Evolutionary conservation across 2,888 invertebrate genomes (phyloP).

Genomic region (Drosophila dives): DNA sequence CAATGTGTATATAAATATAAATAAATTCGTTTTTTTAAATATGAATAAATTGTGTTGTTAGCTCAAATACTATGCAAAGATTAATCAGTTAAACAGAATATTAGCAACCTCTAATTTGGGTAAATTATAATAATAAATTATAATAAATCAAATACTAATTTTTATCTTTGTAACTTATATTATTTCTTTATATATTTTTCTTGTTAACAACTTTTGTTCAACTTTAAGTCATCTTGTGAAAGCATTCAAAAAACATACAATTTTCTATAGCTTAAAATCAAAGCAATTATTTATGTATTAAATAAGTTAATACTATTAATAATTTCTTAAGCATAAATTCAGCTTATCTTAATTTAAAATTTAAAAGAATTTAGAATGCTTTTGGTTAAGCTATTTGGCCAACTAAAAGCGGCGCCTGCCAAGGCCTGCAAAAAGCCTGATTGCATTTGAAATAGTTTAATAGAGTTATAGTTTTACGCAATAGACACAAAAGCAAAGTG

Average conservation of each 20-base stretch:
- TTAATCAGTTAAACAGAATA: not conserved
- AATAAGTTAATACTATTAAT: not conserved
- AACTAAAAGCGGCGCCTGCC: not conserved
- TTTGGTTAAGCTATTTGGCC: not conserved
- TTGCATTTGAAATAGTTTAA: constrained; percentile 28
- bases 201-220: not conserved
- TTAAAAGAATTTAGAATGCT: not conserved
- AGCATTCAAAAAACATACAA: not conserved
- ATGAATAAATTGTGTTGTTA: too few species aligned
- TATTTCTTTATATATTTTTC: not conserved
- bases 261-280: not conserved
- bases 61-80: not conserved
- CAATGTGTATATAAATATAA: not conserved
- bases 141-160: not conserved
- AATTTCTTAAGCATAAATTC: not conserved
- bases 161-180: not conserved
- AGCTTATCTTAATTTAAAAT: not conserved
- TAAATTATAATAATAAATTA: not conserved
- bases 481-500: constrained; percentile 10
- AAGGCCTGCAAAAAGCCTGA: constrained; percentile 39
- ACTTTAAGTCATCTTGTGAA: not conserved
- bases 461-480: constrained; percentile 29
- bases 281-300: not conserved
- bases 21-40: not conserved
- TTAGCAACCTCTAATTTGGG: not conserved